Conservation (phyloP, 2,888 invertebrate genomes). For the Auanema sp. region DNA sequence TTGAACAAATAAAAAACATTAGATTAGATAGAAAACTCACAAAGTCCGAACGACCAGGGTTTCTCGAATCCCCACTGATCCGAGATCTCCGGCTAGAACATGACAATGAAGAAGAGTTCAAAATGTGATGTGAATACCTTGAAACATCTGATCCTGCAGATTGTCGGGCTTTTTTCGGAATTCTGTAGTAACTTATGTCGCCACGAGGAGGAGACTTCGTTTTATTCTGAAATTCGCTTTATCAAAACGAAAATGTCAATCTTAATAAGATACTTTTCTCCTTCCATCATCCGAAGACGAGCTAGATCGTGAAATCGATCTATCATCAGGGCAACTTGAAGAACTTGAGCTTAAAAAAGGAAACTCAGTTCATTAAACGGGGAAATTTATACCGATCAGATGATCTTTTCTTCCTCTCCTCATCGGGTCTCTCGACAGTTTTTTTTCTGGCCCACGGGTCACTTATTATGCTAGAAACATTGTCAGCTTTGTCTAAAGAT, state of each 20-base stretch:
- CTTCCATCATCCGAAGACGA: slow-evolving; percentile 10
- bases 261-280: slow-evolving; percentile 2
- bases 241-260: not conserved
- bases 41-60: too few relatives aligned
- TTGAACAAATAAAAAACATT: too few relatives aligned
- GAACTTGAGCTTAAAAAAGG: too few relatives aligned
- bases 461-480: not conserved
- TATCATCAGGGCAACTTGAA: too few relatives aligned
- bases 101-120: too few relatives aligned
- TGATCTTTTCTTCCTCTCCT: slow-evolving; percentile 1
- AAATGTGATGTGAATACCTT: not conserved
- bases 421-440: not conserved
- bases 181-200: slow-evolving; percentile 18
- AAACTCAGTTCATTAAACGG: too few relatives aligned
- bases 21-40: too few relatives aligned
- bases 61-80: too few relatives aligned
- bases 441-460: not conserved
- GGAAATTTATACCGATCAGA: not conserved
- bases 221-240: slow-evolving; percentile 4
- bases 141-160: slow-evolving; percentile 3
- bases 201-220: slow-evolving; percentile 16
- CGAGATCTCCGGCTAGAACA: too few relatives aligned
- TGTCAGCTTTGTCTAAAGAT: slow-evolving; percentile 1
- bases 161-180: slow-evolving; percentile 11
- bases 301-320: not conserved